These are phyloP conservation scores for Dascyllus trimaculatus DNA, from an alignment of 2,113 vertebrate species.

Conservation along the genomic window DNA sequence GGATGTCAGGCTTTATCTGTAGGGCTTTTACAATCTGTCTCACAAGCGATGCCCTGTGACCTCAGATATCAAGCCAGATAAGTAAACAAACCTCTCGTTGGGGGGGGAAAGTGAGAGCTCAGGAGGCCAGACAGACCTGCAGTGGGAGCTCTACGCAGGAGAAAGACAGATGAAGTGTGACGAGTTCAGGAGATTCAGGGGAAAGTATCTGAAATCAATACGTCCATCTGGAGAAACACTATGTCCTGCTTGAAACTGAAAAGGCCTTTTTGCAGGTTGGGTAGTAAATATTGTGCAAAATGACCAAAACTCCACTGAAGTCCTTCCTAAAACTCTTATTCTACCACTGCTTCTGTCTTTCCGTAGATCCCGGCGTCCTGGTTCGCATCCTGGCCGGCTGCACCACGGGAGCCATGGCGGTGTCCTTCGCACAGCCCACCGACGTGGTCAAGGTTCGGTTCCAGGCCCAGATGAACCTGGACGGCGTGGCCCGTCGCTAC, in stretches of 20 bases:
- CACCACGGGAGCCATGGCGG: slow-evolving; percentile 88
- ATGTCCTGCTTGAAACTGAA: no score
- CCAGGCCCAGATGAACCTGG: slow-evolving; percentile 88
- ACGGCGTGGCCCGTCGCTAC: slow-evolving; percentile 86
- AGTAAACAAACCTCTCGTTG: neutral
- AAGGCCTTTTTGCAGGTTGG: neutral
- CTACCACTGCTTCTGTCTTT: neutral
- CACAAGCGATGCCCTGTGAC: neutral
- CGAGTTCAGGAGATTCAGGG: no score
- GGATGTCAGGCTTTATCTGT: no score
- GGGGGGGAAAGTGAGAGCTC: neutral
- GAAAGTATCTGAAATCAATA: no score
- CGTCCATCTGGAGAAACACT: no score
- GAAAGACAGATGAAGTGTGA: no score
- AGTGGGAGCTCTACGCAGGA: no score
- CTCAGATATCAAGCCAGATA: neutral
- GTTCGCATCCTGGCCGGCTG: slow-evolving; percentile 87
- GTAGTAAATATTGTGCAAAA: no score
- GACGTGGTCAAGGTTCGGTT: slow-evolving; percentile 91
- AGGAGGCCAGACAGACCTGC: slow-evolving; percentile 1
- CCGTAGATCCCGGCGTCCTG: slow-evolving; percentile 77
- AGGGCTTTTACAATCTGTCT: neutral
- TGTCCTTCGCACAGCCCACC: slow-evolving; percentile 89
- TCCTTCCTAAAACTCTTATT: neutral
- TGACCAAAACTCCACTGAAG: no score